phyloP scores from a whole-genome alignment of 2,888 invertebrate species.

The Metellina segmentata region DNA sequence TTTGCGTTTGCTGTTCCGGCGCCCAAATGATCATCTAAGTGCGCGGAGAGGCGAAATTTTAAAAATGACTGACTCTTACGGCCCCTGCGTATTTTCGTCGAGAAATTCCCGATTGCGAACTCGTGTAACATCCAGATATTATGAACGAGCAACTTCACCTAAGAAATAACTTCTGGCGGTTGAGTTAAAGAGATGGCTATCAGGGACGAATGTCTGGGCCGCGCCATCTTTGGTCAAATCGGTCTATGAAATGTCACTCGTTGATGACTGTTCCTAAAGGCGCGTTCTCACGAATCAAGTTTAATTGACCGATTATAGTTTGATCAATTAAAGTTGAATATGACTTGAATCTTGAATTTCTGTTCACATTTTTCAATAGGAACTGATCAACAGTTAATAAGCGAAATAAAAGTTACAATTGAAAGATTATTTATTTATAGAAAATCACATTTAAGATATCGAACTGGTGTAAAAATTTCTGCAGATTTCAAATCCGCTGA shows the following conservation, averaged over 20 bases:
- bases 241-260: background rate
- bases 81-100: conserved; percentile 14
- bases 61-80: conserved; percentile 52
- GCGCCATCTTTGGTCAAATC: conserved; percentile 35
- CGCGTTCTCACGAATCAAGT: too few species aligned
- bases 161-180: conserved; percentile 31
- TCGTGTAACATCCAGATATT: conserved; percentile 36
- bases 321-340: too few species aligned
- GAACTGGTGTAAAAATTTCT: too few species aligned
- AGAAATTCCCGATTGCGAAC: conserved; percentile 46
- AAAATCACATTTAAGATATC: too few species aligned
- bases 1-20: conserved; percentile 32
- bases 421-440: too few species aligned
- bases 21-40: conserved; percentile 38
- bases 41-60: conserved; percentile 8
- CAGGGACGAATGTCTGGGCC: background rate
- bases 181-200: background rate
- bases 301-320: too few species aligned
- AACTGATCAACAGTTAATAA: too few species aligned
- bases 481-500: too few species aligned
- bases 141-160: conserved; percentile 39
- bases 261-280: too few species aligned
- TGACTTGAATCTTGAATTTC: too few species aligned
- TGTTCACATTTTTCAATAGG: too few species aligned
- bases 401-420: too few species aligned